Conservation (phyloP, 1,140 invertebrate species). For the Eupristina koningsbergeri region DNA sequence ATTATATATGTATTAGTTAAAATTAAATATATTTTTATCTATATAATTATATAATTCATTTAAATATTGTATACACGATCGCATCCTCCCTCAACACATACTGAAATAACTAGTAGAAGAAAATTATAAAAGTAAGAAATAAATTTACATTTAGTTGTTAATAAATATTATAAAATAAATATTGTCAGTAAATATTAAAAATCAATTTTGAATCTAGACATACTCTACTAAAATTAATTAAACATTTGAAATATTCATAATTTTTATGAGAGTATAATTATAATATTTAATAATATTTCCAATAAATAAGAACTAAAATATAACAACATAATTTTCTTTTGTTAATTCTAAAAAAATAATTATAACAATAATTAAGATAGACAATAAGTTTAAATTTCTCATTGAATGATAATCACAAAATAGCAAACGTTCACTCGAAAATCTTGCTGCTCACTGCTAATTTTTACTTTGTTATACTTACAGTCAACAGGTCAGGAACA, state of each 20-base stretch:
- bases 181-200: no score
- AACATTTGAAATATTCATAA: slow-evolving; percentile 58
- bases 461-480: slow-evolving; percentile 70
- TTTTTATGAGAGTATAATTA: slow-evolving; percentile 56
- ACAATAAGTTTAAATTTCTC: slow-evolving; percentile 57
- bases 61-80: no score
- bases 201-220: no score
- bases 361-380: slow-evolving; percentile 54
- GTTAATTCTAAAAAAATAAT: slow-evolving; percentile 69
- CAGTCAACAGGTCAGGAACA: slow-evolving; percentile 74
- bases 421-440: slow-evolving; percentile 70
- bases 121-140: no score
- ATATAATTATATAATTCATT: no score
- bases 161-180: no score
- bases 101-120: no score
- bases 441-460: slow-evolving; percentile 56
- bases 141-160: slow-evolving; percentile 63
- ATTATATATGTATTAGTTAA: neutral
- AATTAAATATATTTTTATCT: slow-evolving; percentile 47
- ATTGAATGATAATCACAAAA: slow-evolving; percentile 62
- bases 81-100: no score
- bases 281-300: slow-evolving; percentile 31
- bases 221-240: no score
- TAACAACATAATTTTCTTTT: slow-evolving; percentile 51
- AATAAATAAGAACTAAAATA: slow-evolving; percentile 56